Percentiles rank a stretch among this genome's conserved stretches.
Evolutionary conservation across 2,888 invertebrate genomes (phyloP).

Genomic region (Malthinus seriepunctatus): DNA sequence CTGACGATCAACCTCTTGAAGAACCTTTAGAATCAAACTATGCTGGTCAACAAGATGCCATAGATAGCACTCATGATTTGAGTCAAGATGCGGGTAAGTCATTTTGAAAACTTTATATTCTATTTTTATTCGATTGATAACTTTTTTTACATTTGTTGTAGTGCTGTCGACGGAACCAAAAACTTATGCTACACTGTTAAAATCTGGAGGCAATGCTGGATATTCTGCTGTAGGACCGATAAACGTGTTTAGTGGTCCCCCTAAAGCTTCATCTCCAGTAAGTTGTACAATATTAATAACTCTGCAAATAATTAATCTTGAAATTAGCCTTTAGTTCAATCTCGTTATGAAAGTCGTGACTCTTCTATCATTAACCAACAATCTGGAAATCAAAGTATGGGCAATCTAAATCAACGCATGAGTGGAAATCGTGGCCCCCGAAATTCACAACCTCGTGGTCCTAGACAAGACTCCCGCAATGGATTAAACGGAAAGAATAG

Average conservation of each 20-base stretch:
- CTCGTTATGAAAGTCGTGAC: slow-evolving; percentile 51
- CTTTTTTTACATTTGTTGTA: slow-evolving; percentile 13
- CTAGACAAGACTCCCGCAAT: slow-evolving; percentile 46
- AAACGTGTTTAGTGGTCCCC: slow-evolving; percentile 46
- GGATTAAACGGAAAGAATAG: slow-evolving; percentile 41
- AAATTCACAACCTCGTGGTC: slow-evolving; percentile 36
- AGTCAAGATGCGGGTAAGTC: slow-evolving; percentile 18
- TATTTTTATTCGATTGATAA: neutral
- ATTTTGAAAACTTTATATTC: neutral
- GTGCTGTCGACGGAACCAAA: slow-evolving; percentile 70
- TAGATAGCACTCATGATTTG: slow-evolving; percentile 17
- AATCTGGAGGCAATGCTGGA: slow-evolving; percentile 55
- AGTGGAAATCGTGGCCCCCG: slow-evolving; percentile 30
- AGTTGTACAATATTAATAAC: slow-evolving; percentile 27
- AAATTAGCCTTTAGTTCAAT: slow-evolving; percentile 51
- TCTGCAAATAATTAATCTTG: neutral
- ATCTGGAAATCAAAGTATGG: slow-evolving; percentile 31
- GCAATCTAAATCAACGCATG: slow-evolving; percentile 33
- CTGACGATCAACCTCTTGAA: slow-evolving; percentile 41
- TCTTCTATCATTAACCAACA: slow-evolving; percentile 33
- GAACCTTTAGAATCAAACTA: slow-evolving; percentile 41
- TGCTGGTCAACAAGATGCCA: slow-evolving; percentile 8
- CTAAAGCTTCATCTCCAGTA: slow-evolving; percentile 56
- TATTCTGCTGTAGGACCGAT: slow-evolving; percentile 41
- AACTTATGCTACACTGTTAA: slow-evolving; percentile 86